Evolutionary conservation across 2,888 invertebrate species (phyloP).

Genomic region (Cetonia aurata): DNA sequence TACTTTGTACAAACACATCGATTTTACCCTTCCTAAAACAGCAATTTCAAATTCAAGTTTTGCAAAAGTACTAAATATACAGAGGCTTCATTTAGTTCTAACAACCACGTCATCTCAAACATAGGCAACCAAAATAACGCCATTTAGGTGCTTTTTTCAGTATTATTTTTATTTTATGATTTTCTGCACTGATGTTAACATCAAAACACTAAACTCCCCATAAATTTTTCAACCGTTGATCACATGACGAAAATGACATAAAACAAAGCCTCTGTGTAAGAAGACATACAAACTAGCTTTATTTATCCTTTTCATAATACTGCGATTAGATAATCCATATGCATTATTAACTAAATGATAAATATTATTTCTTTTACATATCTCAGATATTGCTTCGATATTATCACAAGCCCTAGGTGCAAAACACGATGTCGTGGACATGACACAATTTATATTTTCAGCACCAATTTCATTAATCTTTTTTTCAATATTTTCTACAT

Average conservation of each 20-base stretch:
- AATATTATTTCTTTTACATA: constrained; percentile 74
- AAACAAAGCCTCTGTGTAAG: no score
- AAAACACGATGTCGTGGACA: constrained; percentile 84
- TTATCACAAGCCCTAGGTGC: constrained; percentile 84
- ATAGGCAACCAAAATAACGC: no score
- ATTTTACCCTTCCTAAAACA: constrained; percentile 73
- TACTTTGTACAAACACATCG: constrained; percentile 85
- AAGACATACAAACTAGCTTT: constrained; percentile 68
- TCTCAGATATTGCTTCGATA: constrained; percentile 70
- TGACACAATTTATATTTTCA: constrained; percentile 77
- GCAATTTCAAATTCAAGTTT: constrained; percentile 15
- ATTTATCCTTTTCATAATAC: constrained; percentile 76
- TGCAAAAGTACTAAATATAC: no score
- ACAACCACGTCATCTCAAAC: no score
- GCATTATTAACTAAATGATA: constrained; percentile 88
- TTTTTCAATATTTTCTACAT: constrained; percentile 71
- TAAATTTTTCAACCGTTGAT: no score
- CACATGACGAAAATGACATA: no score
- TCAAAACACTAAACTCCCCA: no score
- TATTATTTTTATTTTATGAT: no score
- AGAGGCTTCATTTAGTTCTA: no score
- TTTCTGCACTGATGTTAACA: no score
- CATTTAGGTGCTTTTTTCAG: no score
- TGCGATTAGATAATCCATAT: constrained; percentile 82
- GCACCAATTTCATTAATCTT: constrained; percentile 71